Evolutionary conservation across 2,113 vertebrate species (phyloP).

Genomic region (Hippocampus zosterae): DNA sequence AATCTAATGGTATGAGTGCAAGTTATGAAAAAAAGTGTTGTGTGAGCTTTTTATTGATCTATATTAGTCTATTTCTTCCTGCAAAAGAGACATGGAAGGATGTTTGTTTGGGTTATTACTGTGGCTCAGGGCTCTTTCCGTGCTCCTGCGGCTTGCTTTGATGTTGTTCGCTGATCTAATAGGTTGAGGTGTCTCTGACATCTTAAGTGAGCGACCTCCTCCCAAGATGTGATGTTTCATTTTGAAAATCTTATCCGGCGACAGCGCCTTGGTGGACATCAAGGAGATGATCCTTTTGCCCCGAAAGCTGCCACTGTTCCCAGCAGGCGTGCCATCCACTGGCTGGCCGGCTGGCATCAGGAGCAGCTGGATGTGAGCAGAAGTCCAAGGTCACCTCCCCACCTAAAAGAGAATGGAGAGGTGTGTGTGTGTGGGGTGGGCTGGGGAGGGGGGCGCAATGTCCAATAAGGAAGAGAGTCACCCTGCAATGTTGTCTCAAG

Average conservation of each 20-base stretch:
- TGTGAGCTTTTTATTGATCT: neutral
- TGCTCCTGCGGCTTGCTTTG: neutral
- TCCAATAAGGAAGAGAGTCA: conserved; percentile 41
- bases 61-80: neutral
- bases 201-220: conserved; percentile 12
- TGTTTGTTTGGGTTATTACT: conserved; percentile 55
- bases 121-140: conserved; percentile 19
- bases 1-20: neutral
- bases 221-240: conserved; percentile 31
- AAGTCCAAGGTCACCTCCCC: conserved; percentile 54
- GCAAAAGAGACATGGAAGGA: conserved; percentile 40
- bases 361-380: conserved; percentile 60
- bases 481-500: conserved; percentile 46
- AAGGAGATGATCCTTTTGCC: conserved; percentile 50
- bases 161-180: conserved; percentile 6
- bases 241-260: conserved; percentile 43
- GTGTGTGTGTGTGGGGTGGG: too few relatives aligned
- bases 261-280: conserved; percentile 40
- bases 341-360: conserved; percentile 46
- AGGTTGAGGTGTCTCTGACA: neutral
- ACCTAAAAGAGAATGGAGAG: neutral
- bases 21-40: neutral
- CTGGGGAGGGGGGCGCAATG: conserved; percentile 38
- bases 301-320: conserved; percentile 38
- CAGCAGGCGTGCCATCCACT: conserved; percentile 49